phyloP scores from a whole-genome alignment of 1,140 invertebrate species.

The Halyomorpha halys region DNA sequence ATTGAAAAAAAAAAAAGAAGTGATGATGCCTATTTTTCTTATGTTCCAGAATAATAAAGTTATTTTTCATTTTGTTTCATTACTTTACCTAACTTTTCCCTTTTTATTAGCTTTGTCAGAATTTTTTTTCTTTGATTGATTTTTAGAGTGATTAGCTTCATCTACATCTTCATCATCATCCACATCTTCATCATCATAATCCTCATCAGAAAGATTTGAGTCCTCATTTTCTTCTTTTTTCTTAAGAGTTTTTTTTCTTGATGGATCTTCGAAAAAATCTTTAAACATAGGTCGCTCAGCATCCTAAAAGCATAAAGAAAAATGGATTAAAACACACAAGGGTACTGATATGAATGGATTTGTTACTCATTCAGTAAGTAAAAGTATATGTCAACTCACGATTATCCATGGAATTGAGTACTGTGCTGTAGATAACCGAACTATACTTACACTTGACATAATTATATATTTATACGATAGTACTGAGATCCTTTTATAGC shows the following conservation, averaged over 20 bases:
- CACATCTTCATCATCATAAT: conserved; percentile 14
- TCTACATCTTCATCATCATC: conserved; percentile 19
- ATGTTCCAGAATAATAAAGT: too few species aligned
- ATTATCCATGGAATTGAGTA: too few species aligned
- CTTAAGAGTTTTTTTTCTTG: conserved; percentile 12
- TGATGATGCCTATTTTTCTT: too few species aligned
- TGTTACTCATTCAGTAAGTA: too few species aligned
- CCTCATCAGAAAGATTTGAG: conserved; percentile 9
- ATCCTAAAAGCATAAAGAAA: conserved; percentile 32
- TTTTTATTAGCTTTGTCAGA: background rate
- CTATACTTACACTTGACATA: too few species aligned
- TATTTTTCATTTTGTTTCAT: too few species aligned
- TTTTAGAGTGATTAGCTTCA: background rate
- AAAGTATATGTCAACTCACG: too few species aligned
- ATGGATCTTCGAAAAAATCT: conserved; percentile 46
- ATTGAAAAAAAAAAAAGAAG: too few species aligned
- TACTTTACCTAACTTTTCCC: background rate
- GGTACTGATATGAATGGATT: too few species aligned
- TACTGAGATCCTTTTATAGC: too few species aligned
- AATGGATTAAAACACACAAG: background rate
- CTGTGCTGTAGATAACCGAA: too few species aligned
- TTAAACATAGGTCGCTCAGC: conserved; percentile 38
- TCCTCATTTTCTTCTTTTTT: conserved; percentile 10
- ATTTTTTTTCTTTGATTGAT: conserved; percentile 18
- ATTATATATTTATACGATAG: too few species aligned